phyloP scores from a whole-genome alignment of 2,888 invertebrate genomes.

The Volucella inanis region DNA sequence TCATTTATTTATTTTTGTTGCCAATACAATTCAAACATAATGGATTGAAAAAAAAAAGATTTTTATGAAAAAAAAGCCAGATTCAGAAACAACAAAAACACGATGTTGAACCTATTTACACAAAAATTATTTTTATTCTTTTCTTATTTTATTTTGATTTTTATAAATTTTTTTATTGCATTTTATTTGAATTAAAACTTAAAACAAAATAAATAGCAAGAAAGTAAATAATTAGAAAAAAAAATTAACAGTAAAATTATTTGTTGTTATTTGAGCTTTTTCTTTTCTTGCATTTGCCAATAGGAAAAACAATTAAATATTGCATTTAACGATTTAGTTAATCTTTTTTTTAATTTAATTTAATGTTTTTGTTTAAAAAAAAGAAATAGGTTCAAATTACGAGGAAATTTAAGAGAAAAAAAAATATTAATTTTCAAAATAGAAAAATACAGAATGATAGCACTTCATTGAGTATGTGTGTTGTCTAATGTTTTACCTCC shows the following conservation, averaged over 20 bases:
- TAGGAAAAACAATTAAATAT: slow-evolving; percentile 51
- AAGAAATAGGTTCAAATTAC: slow-evolving; percentile 78
- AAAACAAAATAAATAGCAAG: slow-evolving; percentile 10
- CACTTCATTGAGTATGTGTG: slow-evolving; percentile 88
- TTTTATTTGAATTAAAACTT: slow-evolving; percentile 3
- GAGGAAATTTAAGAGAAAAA: slow-evolving; percentile 76
- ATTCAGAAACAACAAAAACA: slow-evolving; percentile 42
- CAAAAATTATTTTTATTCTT: slow-evolving; percentile 43
- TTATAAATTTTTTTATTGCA: slow-evolving; percentile 5
- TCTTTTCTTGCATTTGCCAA: slow-evolving; percentile 76
- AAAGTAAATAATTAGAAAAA: slow-evolving; percentile 18
- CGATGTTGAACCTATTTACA: slow-evolving; percentile 74
- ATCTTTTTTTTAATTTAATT: slow-evolving; percentile 13
- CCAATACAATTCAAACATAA: slow-evolving; percentile 46
- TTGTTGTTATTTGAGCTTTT: slow-evolving; percentile 77
- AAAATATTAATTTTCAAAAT: slow-evolving; percentile 33
- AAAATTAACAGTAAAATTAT: slow-evolving; percentile 42
- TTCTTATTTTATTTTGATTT: slow-evolving; percentile 9
- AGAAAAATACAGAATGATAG: slow-evolving; percentile 81
- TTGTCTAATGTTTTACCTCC: slow-evolving; percentile 94
- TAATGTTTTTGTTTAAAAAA: slow-evolving; percentile 75
- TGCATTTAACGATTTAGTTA: slow-evolving; percentile 46
- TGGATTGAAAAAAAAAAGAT: slow-evolving; percentile 48
- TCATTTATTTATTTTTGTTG: slow-evolving; percentile 79
- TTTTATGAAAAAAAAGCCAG: background rate